These are phyloP conservation scores for Montipora sp. DNA, from an alignment of 64 coral and sea anemone genomes.

Conservation along the genomic window DNA sequence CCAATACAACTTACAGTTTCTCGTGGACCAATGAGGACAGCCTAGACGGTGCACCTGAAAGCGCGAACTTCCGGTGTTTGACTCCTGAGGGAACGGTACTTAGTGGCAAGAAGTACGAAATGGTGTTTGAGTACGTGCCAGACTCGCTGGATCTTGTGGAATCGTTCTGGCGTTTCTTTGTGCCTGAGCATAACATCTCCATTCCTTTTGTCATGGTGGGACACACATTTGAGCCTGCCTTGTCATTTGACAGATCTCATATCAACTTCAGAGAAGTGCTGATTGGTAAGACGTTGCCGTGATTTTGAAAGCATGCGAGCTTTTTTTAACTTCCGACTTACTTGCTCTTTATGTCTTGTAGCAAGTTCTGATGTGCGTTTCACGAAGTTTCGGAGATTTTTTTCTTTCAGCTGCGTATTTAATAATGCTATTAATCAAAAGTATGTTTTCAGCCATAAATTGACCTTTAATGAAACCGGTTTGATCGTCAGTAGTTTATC, in stretches of 20 bases:
- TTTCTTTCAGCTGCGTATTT: too few relatives aligned
- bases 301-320: neutral
- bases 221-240: slow-evolving; percentile 89
- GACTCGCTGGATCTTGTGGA: slow-evolving; percentile 88
- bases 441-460: too few relatives aligned
- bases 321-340: too few relatives aligned
- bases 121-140: slow-evolving; percentile 95
- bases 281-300: slow-evolving; percentile 53
- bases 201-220: slow-evolving; percentile 96
- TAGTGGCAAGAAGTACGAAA: slow-evolving; percentile 94
- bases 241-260: slow-evolving; percentile 97
- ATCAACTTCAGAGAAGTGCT: slow-evolving; percentile 95
- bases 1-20: slow-evolving; percentile 79
- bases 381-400: too few relatives aligned
- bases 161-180: slow-evolving; percentile 97
- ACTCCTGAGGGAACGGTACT: slow-evolving; percentile 73
- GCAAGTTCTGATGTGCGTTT: too few relatives aligned
- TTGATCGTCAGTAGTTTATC: too few relatives aligned
- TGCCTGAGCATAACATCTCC: slow-evolving; percentile 95
- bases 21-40: slow-evolving; percentile 93
- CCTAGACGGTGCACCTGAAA: slow-evolving; percentile 69
- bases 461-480: too few relatives aligned
- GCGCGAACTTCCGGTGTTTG: slow-evolving; percentile 77
- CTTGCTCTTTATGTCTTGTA: too few relatives aligned
- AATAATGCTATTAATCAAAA: too few relatives aligned